Conservation (phyloP, 2,113 vertebrate species). For the Plotosus lineatus region DNA sequence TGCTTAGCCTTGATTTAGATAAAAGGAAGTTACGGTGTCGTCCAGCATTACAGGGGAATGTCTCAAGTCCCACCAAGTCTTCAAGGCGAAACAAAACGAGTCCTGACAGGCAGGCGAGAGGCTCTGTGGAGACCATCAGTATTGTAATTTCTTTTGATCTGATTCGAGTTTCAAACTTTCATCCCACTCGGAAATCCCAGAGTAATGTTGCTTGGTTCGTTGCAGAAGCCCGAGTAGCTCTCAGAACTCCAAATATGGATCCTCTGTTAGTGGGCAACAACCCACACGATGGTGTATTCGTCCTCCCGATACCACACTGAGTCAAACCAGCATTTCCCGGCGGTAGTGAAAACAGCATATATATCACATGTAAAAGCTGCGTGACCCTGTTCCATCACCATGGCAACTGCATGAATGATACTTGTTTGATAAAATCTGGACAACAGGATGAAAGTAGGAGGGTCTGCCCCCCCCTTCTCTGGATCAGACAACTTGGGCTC, state of each 20-base stretch:
- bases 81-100: slow-evolving; percentile 22
- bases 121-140: neutral
- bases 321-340: slow-evolving; percentile 16
- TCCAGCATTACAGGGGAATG: neutral
- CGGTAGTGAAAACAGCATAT: neutral
- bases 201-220: neutral
- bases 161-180: slow-evolving; percentile 21
- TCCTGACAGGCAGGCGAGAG: neutral
- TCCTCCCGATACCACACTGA: slow-evolving; percentile 9
- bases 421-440: slow-evolving; percentile 7
- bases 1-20: neutral
- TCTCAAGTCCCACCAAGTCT: neutral
- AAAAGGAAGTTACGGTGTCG: neutral
- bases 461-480: neutral
- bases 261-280: neutral
- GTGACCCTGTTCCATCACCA: slow-evolving; percentile 42
- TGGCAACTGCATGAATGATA: slow-evolving; percentile 39
- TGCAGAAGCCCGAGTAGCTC: neutral
- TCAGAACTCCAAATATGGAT: slow-evolving; percentile 14
- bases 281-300: slow-evolving; percentile 21
- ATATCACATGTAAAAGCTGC: slow-evolving; percentile 24
- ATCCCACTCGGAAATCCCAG: slow-evolving; percentile 21
- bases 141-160: slow-evolving; percentile 20
- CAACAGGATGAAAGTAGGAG: slow-evolving; percentile 1
- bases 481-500: neutral